These are phyloP conservation scores for Neostethus bicornis DNA, from an alignment of 2,797 vertebrate species.

Conservation along the genomic window DNA sequence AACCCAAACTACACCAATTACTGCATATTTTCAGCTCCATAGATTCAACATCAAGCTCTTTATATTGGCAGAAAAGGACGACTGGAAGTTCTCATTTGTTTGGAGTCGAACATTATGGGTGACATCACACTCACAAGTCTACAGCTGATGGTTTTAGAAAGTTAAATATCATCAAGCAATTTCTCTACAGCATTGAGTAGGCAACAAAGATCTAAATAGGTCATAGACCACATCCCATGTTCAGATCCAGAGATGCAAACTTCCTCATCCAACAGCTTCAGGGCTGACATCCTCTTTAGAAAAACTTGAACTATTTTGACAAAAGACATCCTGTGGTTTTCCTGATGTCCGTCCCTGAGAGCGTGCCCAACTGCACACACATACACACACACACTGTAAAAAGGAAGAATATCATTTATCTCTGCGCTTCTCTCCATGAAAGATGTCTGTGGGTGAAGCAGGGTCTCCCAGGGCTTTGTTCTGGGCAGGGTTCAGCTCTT, in stretches of 20 bases:
- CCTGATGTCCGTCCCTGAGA: slow-evolving; percentile 38
- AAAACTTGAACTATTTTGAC: slow-evolving; percentile 69
- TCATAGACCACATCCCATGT: not conserved
- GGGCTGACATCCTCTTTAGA: slow-evolving; percentile 29
- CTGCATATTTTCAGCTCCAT: no score
- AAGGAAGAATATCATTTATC: slow-evolving; percentile 68
- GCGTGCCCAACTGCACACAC: slow-evolving; percentile 26
- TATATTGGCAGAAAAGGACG: no score
- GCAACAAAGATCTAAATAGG: no score
- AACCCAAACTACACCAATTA: no score
- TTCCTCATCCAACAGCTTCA: slow-evolving; percentile 19
- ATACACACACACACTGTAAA: slow-evolving; percentile 38
- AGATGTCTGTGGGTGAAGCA: slow-evolving; percentile 72
- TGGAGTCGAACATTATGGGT: no score
- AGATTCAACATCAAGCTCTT: no score
- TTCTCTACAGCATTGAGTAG: not conserved
- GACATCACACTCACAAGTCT: no score
- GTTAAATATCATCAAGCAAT: no score
- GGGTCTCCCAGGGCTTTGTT: slow-evolving; percentile 80
- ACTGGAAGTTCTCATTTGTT: no score
- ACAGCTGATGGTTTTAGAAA: no score
- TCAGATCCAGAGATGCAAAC: not conserved
- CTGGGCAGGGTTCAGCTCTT: slow-evolving; percentile 76
- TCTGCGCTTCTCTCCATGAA: slow-evolving; percentile 69
- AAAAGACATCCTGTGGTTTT: slow-evolving; percentile 68